Base-by-base conservation (phyloP, 2,888 invertebrate genomes). In the Epsilonema sp. region DNA sequence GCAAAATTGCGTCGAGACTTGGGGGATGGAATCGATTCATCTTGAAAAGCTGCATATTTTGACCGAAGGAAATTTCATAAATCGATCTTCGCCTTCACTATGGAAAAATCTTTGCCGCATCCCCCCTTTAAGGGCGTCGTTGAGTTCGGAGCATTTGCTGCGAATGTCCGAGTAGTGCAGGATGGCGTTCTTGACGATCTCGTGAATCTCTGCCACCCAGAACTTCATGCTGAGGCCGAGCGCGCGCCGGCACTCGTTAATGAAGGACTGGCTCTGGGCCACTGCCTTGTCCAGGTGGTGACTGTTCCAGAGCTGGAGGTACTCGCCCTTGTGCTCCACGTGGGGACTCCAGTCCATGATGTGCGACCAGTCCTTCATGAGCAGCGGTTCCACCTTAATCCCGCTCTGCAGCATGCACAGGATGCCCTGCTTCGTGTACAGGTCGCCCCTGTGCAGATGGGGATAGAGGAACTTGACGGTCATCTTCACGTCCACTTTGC, bases 191-290 rank as follows among this genome's bases (percentile, higher is more conserved):
- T 63, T 63, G 46, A 63, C 63, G 46, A 63, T 63, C 46, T 63
- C 63, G 50, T 63, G 63, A 21, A 63, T 63, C 26, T 63, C 63
- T 5, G 63, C 63, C 26, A 63, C 63, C 63, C 63, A 63, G 55
- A 63, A 63, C 46, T 63, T 63, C 63, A 63, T 63, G 26, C 61
- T 58, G n/a, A 63, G 51, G 1, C 63, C 63, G 20, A 63, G 50
- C 3, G 63, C 63, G 19, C 63, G 52, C 26, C 63, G 58, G 39
- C 63, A 63, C 49, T 63, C 63, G 50, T 63, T 63, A 47, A 63
- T 61, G 53, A 63, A 63, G 1, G 58, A 55, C 46, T 63, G 63
- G 1, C 62, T 63, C 48, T 63, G 63, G 5, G 62, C 63, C n/a
- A 62, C 61, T 1, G 50, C 48, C 20, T 61, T 58, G 52, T 63